Evolutionary conservation across 2,888 invertebrate genomes (phyloP), one percentile per base, ranked within the genome.

Genomic region (Invenusta paracnida): DNA sequence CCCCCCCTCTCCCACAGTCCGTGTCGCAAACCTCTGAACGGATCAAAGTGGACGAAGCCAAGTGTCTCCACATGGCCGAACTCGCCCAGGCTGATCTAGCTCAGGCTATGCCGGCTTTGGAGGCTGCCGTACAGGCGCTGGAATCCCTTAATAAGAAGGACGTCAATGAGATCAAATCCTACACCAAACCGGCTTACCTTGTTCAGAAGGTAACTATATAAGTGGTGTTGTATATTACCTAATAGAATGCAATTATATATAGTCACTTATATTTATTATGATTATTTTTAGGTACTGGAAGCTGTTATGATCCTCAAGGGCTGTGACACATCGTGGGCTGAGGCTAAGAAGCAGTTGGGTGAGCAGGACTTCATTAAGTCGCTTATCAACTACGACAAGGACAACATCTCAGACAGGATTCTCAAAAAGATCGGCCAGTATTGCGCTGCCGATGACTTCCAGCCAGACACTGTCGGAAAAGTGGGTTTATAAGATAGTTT

Each of bases 141-240:
- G 90, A 91, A 85, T 89, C 90, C 1, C 88, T 91, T 84, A 91
- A 90, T 88, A 91, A 91, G 87, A 91, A 90, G 86, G 91, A 90
- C 90, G 94, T 96, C 86, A 94, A 95, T 67, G 96, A 96, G 93
- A 95, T 96, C 87, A 96, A 95, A 90, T 96, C 96, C 0, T 96
- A 96, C 90, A 94, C 94, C 0, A 94, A 95, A 87, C 96, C 96
- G 0, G 96, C 96, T 0, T 93, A 93, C 86, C 95, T 95, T 91
- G 96, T 96, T 0, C 95, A 96, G 91, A 95, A 95, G 93, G 88
- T 88, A 67, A 28, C 25, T 2, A n/a, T 2, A n/a, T n/a, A n/a
- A n/a, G n/a, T n/a, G n/a, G n/a, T n/a, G n/a, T n/a, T n/a, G n/a
- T n/a, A n/a, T n/a, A n/a, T n/a, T n/a, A n/a, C n/a, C n/a, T n/a